Percentiles rank a stretch among this genome's conserved stretches.
These are phyloP conservation scores for Piaya cayana DNA, from an alignment of 2,113 vertebrate species.

Conservation along the genomic window DNA sequence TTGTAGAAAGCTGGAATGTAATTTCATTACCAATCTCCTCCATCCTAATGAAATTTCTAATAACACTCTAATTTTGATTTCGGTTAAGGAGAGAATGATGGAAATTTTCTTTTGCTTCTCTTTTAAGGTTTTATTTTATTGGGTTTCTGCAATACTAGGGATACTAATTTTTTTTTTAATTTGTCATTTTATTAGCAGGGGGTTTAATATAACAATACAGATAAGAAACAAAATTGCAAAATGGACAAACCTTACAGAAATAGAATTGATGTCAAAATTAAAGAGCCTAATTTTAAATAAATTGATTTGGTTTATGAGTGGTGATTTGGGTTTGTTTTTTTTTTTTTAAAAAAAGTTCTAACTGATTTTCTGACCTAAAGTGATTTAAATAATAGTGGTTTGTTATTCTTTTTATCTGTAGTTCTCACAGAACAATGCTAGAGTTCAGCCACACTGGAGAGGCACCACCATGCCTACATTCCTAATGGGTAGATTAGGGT, in stretches of 20 bases:
- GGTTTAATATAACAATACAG: constrained; percentile 48
- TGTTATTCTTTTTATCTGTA: not conserved
- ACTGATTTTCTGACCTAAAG: not conserved
- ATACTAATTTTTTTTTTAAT: constrained; percentile 56
- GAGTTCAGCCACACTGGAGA: not conserved
- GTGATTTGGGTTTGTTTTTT: not conserved
- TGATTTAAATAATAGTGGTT: not conserved
- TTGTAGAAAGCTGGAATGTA: constrained; percentile 78
- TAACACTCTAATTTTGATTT: constrained; percentile 81
- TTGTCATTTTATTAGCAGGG: constrained; percentile 62
- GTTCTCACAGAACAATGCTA: not conserved
- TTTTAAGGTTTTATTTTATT: constrained; percentile 56
- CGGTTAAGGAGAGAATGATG: constrained; percentile 60
- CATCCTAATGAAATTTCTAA: constrained; percentile 82
- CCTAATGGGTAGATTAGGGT: not conserved
- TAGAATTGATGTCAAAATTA: constrained; percentile 18
- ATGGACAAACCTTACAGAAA: constrained; percentile 33
- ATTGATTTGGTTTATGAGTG: constrained; percentile 3
- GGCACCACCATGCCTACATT: not conserved
- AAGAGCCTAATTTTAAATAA: constrained; percentile 18
- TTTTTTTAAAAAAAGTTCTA: not conserved
- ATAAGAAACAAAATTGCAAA: constrained; percentile 54
- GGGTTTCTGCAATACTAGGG: constrained; percentile 29
- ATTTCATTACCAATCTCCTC: constrained; percentile 82
- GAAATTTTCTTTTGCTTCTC: constrained; percentile 74